Evolutionary conservation across 2,888 invertebrate genomes (phyloP).

Genomic region (Perizoma affinitatum): DNA sequence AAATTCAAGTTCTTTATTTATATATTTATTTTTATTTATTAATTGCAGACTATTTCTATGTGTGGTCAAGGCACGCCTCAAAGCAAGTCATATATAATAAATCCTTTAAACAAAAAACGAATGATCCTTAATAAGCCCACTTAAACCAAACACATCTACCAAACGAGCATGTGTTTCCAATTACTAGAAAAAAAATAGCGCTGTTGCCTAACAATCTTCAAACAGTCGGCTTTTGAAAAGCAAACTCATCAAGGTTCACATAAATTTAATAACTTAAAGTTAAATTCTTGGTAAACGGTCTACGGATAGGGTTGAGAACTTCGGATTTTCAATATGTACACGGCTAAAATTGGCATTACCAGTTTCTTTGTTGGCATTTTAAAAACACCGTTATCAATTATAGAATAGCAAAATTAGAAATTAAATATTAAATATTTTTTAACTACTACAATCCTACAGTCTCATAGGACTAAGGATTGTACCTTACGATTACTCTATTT

Average conservation of each 20-base stretch:
- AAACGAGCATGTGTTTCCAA: conserved; percentile 31
- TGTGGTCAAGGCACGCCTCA: background rate
- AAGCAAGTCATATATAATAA: background rate
- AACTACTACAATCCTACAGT: too few relatives aligned
- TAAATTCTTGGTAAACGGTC: conserved; percentile 57
- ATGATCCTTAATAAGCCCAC: conserved; percentile 18
- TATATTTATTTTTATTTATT: too few relatives aligned
- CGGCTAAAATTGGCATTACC: too few relatives aligned
- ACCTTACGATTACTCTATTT: too few relatives aligned
- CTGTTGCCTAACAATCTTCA: conserved; percentile 25
- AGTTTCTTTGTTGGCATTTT: too few relatives aligned
- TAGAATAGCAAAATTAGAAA: too few relatives aligned
- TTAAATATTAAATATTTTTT: too few relatives aligned
- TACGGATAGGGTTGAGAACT: conserved; percentile 24
- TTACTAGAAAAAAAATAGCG: conserved; percentile 24
- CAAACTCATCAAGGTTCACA: conserved; percentile 31
- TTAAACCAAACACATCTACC: conserved; percentile 27
- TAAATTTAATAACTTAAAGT: conserved; percentile 56
- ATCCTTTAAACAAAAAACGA: conserved; percentile 11
- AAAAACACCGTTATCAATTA: too few relatives aligned
- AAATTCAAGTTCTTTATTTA: too few relatives aligned
- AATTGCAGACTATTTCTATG: too few relatives aligned
- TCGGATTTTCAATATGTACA: background rate
- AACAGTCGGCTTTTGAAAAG: conserved; percentile 34
- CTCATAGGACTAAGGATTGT: too few relatives aligned